Evolutionary conservation across 2,797 vertebrate species (phyloP).

Genomic region (Cryptoblepharus egeriae): DNA sequence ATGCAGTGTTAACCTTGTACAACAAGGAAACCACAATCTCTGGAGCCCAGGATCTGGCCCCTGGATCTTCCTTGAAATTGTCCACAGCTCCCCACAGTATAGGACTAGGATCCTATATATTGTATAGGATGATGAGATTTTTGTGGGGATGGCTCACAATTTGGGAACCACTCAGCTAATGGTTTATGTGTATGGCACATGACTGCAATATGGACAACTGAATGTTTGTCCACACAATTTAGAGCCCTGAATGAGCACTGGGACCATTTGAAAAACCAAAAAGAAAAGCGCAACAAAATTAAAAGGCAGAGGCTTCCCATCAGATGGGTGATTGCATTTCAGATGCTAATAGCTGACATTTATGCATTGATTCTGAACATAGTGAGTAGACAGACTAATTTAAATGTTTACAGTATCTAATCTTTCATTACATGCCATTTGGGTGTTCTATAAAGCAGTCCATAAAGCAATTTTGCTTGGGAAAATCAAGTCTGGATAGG

Average conservation of each 20-base stretch:
- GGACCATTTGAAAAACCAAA: neutral
- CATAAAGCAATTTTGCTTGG: slow-evolving; percentile 25
- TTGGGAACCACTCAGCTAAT: too few relatives aligned
- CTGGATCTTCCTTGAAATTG: too few relatives aligned
- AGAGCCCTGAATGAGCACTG: neutral
- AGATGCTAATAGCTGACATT: slow-evolving; percentile 27
- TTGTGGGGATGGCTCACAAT: too few relatives aligned
- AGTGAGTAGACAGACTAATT: slow-evolving; percentile 44
- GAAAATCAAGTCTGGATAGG: slow-evolving; percentile 43
- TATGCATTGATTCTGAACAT: slow-evolving; percentile 41
- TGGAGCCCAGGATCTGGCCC: too few relatives aligned
- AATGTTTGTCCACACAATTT: too few relatives aligned
- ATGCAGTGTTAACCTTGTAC: too few relatives aligned
- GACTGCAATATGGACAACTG: too few relatives aligned
- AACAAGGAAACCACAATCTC: too few relatives aligned
- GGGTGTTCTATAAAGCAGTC: slow-evolving; percentile 48
- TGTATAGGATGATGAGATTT: too few relatives aligned
- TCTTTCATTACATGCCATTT: slow-evolving; percentile 47
- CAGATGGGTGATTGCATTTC: slow-evolving; percentile 40
- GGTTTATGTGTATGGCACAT: neutral
- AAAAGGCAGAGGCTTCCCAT: slow-evolving; percentile 15
- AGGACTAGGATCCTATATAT: too few relatives aligned
- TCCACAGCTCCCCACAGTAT: too few relatives aligned
- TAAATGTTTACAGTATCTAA: slow-evolving; percentile 53
- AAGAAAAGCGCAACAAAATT: slow-evolving; percentile 16